Percentiles rank a stretch among this genome's conserved stretches.
phyloP scores from a whole-genome alignment of 2,113 vertebrate genomes.

The Nycticebus coucang region DNA sequence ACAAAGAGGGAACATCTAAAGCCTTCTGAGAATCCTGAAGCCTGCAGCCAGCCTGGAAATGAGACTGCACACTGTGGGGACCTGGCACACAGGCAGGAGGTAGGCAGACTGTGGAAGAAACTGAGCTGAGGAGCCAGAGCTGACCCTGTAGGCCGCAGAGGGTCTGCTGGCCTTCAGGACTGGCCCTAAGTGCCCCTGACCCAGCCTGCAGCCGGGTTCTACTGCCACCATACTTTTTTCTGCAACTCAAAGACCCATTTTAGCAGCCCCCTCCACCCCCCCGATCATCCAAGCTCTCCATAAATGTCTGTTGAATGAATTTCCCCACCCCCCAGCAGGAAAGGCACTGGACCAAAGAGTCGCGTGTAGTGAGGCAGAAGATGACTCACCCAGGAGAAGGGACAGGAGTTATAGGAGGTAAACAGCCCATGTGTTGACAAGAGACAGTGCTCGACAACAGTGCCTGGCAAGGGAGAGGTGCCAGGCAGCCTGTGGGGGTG shows the following conservation, averaged over 20 bases:
- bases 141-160: background rate
- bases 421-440: constrained; percentile 46
- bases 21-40: background rate
- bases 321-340: background rate
- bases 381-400: constrained; percentile 63
- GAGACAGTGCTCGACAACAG: constrained; percentile 28
- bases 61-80: background rate
- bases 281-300: background rate
- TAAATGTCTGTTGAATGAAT: background rate
- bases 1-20: background rate
- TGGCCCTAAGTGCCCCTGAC: background rate
- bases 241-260: background rate
- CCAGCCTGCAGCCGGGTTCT: background rate
- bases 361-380: background rate
- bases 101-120: background rate
- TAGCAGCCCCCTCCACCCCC: background rate
- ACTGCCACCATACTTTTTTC: background rate
- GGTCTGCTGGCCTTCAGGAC: background rate
- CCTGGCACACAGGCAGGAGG: background rate
- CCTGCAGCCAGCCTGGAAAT: background rate
- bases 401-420: constrained; percentile 28
- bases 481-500: background rate
- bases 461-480: background rate
- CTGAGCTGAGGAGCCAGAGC: background rate
- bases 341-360: background rate